A percentile compares a stretch with the other conserved stretches of the same genome.
phyloP scores from a whole-genome alignment of 2,113 vertebrate genomes.

The Dasyurus viverrinus region DNA sequence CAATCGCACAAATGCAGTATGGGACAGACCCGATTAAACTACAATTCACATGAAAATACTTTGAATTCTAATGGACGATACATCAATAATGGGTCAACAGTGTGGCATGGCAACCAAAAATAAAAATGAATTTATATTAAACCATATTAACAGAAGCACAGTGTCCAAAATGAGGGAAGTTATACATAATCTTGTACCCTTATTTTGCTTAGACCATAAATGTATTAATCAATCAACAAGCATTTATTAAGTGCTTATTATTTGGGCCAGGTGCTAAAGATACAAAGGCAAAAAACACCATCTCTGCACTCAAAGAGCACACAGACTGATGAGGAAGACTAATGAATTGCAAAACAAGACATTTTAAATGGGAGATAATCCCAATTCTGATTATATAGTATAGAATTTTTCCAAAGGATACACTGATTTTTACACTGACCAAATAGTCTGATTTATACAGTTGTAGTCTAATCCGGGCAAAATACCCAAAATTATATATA shows the following conservation, averaged over 20 bases:
- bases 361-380: not conserved
- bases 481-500: not conserved
- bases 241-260: not conserved
- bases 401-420: not conserved
- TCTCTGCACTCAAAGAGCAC: not conserved
- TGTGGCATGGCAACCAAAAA: not conserved
- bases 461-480: not conserved
- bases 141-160: not conserved
- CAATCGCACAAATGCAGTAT: not conserved
- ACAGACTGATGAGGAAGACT: not conserved
- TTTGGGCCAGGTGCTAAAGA: not conserved
- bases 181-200: not conserved
- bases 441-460: not conserved
- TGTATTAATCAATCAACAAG: not conserved
- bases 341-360: not conserved
- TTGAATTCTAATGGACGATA: not conserved
- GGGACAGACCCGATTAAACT: not conserved
- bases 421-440: not conserved
- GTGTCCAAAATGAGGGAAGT: not conserved
- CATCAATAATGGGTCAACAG: not conserved
- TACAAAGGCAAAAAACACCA: not conserved
- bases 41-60: not conserved
- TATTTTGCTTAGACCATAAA: not conserved
- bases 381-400: not conserved
- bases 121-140: not conserved